Evolutionary conservation across 2,113 vertebrate genomes (phyloP), one percentile per base, ranked within the genome.

Genomic region (Nothocercus julius): DNA sequence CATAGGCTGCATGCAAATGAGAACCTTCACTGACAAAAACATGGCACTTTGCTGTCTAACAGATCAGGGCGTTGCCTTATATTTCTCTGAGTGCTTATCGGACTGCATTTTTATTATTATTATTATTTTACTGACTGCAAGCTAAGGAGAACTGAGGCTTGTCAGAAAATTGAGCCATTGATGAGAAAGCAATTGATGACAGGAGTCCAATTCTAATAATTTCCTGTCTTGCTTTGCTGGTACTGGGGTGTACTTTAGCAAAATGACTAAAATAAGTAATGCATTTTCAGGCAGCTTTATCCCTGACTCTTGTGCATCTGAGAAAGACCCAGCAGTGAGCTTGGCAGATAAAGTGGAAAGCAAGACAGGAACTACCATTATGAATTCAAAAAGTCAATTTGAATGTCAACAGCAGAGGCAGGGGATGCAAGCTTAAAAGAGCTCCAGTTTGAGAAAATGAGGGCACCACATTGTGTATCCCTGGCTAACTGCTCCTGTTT

Each of bases 381-480:
- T 92, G 95, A 97, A 96, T 87, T 80, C 45, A 95, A 94, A 97
- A 97, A 97, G 96, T 97, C 96, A 96, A 97, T 97, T 97, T 97
- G 96, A 97, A 97, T 97, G 96, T 97, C 97, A 98, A 95, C 40
- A 85, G 68, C 92, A 62, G 77, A 96, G 76, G 85, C 53, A 94
- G 87, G 93, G 75, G 67, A 96, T 67, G 44, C 8, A 76, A 94
- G 62, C 27, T 92, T 73, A 89, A 94, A 96, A 94, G 82, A 96
- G 40, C 36, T 81, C 18, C 36, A 66, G 86, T 90, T 95, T 87
- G 85, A 95, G 93, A 96, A 97, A 98, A 97, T 82, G 85, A 96
- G 95, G 59, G 70, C 44, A 89, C 61, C 64, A 36, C 86, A 32
- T 75, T 90, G 58, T 90, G 36, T 75, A 49, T 53, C 58, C 32